Conservation (phyloP, 2,888 invertebrate genomes). For the Atethmia centrago region DNA sequence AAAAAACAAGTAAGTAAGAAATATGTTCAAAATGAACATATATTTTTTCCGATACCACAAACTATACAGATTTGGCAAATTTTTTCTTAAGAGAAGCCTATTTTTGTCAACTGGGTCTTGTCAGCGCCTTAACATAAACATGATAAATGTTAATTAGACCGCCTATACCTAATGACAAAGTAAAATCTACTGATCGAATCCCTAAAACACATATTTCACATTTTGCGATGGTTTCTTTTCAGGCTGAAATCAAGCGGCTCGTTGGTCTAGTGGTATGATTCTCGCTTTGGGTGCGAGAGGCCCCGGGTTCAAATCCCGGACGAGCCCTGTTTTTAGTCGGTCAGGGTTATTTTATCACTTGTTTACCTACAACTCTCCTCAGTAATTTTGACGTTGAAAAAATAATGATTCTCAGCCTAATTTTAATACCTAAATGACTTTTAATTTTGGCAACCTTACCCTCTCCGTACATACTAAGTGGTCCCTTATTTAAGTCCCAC, state of each 20-base stretch:
- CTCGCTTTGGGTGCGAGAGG: slow-evolving; percentile 59
- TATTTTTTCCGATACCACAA: no score
- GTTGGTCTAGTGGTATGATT: slow-evolving; percentile 59
- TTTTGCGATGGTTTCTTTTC: slow-evolving; percentile 17
- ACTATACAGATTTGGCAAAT: no score
- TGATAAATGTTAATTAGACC: slow-evolving; percentile 10
- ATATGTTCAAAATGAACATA: no score
- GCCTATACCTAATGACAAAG: background rate
- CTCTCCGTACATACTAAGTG: background rate
- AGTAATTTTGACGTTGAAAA: no score
- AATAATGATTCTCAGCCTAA: no score
- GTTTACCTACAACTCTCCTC: background rate
- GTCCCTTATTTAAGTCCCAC: background rate
- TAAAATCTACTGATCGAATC: background rate
- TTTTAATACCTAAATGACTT: no score
- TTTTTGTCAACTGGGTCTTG: no score
- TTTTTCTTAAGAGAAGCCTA: no score
- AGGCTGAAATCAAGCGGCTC: slow-evolving; percentile 29
- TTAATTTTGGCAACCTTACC: background rate
- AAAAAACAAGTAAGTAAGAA: no score
- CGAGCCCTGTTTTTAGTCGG: slow-evolving; percentile 39
- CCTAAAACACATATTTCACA: background rate
- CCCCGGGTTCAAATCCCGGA: slow-evolving; percentile 55
- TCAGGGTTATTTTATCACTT: background rate
- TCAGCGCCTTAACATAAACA: slow-evolving; percentile 22